phyloP scores from a whole-genome alignment of 1,140 invertebrate species.

The Lepidurus apus region DNA sequence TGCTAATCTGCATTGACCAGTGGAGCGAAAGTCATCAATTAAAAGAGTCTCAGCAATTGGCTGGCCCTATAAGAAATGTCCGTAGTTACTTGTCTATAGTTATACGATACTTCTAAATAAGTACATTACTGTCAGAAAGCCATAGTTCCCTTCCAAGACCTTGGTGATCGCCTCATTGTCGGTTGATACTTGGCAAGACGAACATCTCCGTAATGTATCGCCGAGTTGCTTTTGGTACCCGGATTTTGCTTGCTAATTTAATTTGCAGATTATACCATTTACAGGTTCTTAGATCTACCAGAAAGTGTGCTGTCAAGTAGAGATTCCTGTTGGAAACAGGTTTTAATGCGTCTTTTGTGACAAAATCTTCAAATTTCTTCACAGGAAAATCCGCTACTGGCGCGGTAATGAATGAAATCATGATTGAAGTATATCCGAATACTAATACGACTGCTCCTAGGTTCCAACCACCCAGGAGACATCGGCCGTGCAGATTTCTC shows the following conservation, averaged over 20 bases:
- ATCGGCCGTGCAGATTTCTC: not conserved
- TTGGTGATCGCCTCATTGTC: not conserved
- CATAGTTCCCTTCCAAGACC: not conserved
- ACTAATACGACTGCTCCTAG: not conserved
- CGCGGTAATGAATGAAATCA: not conserved
- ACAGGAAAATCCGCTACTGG: not conserved
- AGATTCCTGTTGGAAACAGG: not conserved
- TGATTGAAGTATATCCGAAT: conserved; percentile 4
- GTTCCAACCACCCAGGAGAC: not conserved
- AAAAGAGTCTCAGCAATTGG: conserved; percentile 6
- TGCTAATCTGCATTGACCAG: not conserved
- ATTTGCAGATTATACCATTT: not conserved
- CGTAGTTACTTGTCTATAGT: not conserved
- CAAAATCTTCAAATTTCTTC: not conserved
- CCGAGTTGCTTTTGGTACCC: not conserved
- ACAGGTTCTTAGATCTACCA: not conserved
- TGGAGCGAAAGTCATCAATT: not conserved
- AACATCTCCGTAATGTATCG: not conserved
- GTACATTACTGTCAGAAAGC: not conserved
- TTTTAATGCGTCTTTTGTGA: not conserved
- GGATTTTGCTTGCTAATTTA: not conserved
- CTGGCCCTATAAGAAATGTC: not conserved
- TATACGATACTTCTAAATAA: not conserved
- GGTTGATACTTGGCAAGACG: not conserved
- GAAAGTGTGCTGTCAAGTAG: not conserved